Evolutionary conservation across 2,797 vertebrate genomes (phyloP).

Genomic region (Phrynocephalus guinanensis): DNA sequence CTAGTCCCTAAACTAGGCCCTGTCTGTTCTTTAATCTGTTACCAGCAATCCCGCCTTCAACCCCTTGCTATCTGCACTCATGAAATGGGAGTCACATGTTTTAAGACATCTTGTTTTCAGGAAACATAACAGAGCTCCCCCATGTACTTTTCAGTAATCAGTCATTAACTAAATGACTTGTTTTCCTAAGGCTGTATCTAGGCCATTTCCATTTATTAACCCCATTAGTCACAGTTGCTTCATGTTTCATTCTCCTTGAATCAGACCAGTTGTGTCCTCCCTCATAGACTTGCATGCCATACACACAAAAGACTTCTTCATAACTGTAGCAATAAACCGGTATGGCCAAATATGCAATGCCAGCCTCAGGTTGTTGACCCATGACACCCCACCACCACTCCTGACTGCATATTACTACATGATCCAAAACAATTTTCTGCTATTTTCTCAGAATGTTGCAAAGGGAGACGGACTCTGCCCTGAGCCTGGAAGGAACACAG

Average conservation of each 20-base stretch:
- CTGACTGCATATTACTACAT: too few relatives aligned
- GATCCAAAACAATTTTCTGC: too few relatives aligned
- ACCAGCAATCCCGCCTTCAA: neutral
- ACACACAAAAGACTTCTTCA: neutral
- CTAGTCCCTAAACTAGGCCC: neutral
- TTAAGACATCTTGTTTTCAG: neutral
- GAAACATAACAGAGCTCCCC: neutral
- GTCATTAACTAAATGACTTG: constrained; percentile 20
- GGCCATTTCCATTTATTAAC: neutral
- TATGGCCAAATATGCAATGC: too few relatives aligned
- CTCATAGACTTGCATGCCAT: neutral
- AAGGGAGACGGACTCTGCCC: too few relatives aligned
- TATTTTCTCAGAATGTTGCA: too few relatives aligned
- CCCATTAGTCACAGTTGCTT: neutral
- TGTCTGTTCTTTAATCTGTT: neutral
- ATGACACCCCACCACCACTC: too few relatives aligned
- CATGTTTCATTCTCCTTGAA: neutral
- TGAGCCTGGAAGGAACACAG: too few relatives aligned
- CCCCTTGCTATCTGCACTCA: neutral
- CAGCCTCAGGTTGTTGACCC: too few relatives aligned
- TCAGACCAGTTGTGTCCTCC: neutral
- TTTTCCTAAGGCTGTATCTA: constrained; percentile 23
- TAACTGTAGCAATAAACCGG: neutral
- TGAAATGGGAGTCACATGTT: neutral
- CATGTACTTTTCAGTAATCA: constrained; percentile 18